These are phyloP conservation scores for Epinotia bilunana DNA, from an alignment of 2,888 invertebrate genomes.

Conservation along the genomic window DNA sequence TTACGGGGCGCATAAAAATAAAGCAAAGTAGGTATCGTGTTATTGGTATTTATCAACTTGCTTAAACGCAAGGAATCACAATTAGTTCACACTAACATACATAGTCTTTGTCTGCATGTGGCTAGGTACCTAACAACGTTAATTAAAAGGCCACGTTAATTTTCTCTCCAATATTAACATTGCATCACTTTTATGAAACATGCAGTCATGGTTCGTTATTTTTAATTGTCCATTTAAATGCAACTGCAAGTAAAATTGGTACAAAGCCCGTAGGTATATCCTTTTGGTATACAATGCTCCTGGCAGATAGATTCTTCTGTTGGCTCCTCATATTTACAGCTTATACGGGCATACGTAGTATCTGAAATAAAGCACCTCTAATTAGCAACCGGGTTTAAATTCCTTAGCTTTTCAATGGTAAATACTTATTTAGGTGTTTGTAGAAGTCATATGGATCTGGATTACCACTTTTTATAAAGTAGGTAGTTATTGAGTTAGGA, in stretches of 20 bases:
- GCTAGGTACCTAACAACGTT: not conserved
- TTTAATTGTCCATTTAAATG: constrained; percentile 55
- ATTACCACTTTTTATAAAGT: constrained; percentile 1
- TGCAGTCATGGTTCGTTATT: constrained; percentile 11
- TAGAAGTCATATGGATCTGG: not conserved
- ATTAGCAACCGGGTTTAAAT: not conserved
- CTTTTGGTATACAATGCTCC: constrained; percentile 73
- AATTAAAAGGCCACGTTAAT: not conserved
- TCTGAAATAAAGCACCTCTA: constrained; percentile 24
- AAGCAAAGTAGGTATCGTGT: not conserved
- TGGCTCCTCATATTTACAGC: constrained; percentile 65
- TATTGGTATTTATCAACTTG: constrained; percentile 27
- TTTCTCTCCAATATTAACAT: constrained; percentile 11
- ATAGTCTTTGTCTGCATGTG: constrained; percentile 13
- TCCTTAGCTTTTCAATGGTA: not conserved
- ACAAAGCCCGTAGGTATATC: constrained; percentile 75
- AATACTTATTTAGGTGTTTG: not conserved
- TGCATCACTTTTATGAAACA: constrained; percentile 21
- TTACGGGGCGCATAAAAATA: constrained; percentile 31
- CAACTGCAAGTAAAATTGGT: constrained; percentile 71
- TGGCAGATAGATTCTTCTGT: constrained; percentile 67
- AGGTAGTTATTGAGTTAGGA: too few relatives aligned
- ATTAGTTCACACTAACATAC: not conserved
- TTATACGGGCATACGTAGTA: constrained; percentile 53
- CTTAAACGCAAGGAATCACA: constrained; percentile 31